A percentile compares a stretch with the other conserved stretches of the same genome.
Conservation (phyloP, 2,797 vertebrate species). For the Kryptopterus vitreolus region DNA sequence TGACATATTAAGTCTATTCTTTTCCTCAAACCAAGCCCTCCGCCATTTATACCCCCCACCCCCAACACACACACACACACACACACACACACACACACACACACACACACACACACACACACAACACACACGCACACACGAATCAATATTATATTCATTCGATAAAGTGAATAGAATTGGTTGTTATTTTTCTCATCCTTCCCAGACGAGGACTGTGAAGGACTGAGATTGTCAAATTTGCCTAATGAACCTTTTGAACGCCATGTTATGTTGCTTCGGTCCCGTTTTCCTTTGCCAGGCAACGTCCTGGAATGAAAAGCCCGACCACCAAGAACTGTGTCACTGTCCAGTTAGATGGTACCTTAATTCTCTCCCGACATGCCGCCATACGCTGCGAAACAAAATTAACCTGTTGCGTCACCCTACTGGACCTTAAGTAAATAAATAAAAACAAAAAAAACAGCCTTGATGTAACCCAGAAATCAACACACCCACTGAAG, state of each 20-base stretch:
- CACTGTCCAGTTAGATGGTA: constrained; percentile 41
- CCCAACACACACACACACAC: no score
- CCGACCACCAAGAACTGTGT: constrained; percentile 31
- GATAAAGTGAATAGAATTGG: background rate
- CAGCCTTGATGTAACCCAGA: background rate
- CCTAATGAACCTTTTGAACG: background rate
- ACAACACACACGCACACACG: no score
- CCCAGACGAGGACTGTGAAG: background rate
- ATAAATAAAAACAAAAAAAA: no score
- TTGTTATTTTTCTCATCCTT: background rate
- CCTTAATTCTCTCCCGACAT: constrained; percentile 12
- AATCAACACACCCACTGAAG: background rate
- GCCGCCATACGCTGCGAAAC: background rate
- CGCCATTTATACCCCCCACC: background rate
- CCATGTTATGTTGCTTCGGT: background rate
- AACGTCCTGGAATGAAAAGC: constrained; percentile 16
- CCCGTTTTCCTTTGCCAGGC: background rate
- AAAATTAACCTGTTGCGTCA: constrained; percentile 1
- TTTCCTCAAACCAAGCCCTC: background rate
- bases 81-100: no score
- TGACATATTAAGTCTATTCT: no score
- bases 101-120: no score
- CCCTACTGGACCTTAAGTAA: background rate
- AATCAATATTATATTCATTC: background rate
- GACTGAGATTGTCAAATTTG: no score